A percentile compares a stretch with the other conserved stretches of the same genome.
These are phyloP conservation scores for Callyntrura guangdongensis DNA, from an alignment of 2,888 invertebrate genomes.

Conservation along the genomic window DNA sequence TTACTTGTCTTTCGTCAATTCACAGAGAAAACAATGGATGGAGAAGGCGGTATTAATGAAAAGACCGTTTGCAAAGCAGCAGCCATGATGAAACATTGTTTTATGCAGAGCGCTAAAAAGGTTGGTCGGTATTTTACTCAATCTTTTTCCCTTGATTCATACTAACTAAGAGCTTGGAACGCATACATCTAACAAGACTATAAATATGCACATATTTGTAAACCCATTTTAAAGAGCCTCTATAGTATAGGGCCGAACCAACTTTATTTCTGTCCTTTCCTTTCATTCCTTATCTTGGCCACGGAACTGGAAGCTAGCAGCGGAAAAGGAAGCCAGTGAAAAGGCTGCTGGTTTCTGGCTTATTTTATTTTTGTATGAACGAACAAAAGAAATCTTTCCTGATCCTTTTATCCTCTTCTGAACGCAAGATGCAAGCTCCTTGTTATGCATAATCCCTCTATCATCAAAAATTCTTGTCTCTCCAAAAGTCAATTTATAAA, in stretches of 20 bases:
- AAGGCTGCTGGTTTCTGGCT: conserved; percentile 30
- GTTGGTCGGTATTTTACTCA: conserved; percentile 42
- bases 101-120: conserved; percentile 69
- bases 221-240: conserved; percentile 19
- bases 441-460: conserved; percentile 47
- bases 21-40: conserved; percentile 73
- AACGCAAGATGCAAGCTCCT: not conserved
- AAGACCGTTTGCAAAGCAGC: conserved; percentile 72
- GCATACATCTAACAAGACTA: not conserved
- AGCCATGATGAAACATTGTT: conserved; percentile 73
- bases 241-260: not conserved
- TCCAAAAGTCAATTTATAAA: conserved; percentile 61
- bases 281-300: conserved; percentile 26
- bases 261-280: not conserved
- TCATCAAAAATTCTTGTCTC: conserved; percentile 51
- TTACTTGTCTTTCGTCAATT: conserved; percentile 38
- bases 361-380: not conserved
- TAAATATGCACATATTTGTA: conserved; percentile 2
- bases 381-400: conserved; percentile 39
- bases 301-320: conserved; percentile 30
- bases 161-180: not conserved
- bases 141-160: conserved; percentile 5
- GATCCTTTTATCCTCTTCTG: conserved; percentile 31
- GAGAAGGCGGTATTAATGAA: conserved; percentile 72
- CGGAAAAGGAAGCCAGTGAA: conserved; percentile 12